These are phyloP conservation scores for Caligus rogercresseyi DNA, from an alignment of 1,140 invertebrate species.

Conservation along the genomic window DNA sequence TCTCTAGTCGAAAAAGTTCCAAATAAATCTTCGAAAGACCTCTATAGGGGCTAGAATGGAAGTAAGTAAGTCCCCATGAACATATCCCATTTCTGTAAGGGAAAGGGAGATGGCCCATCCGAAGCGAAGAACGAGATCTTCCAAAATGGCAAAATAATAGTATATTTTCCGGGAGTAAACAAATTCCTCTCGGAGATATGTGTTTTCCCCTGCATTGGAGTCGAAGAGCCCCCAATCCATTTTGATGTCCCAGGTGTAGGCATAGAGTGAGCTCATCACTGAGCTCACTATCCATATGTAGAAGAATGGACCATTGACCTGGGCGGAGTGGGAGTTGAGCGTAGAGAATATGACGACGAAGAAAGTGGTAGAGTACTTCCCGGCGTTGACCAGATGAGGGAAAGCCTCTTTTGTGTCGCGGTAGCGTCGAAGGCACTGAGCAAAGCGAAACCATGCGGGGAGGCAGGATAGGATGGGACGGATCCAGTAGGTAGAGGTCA, in stretches of 20 bases:
- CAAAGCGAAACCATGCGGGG: slow-evolving; percentile 93
- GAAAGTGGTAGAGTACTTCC: slow-evolving; percentile 95
- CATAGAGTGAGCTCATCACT: slow-evolving; percentile 59
- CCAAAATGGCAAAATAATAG: slow-evolving; percentile 92
- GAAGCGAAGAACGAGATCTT: slow-evolving; percentile 83
- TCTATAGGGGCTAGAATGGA: slow-evolving; percentile 77
- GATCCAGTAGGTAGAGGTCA: slow-evolving; percentile 28
- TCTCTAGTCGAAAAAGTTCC: slow-evolving; percentile 99
- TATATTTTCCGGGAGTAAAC: slow-evolving; percentile 51
- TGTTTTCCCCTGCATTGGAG: slow-evolving; percentile 60
- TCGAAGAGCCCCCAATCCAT: slow-evolving; percentile 98
- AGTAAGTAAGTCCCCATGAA: slow-evolving; percentile 65
- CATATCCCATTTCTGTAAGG: slow-evolving; percentile 58
- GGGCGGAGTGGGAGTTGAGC: slow-evolving; percentile 29
- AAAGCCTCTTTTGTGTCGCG: slow-evolving; percentile 69
- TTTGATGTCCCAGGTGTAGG: slow-evolving; percentile 85
- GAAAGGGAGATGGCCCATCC: slow-evolving; percentile 75
- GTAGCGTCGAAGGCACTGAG: slow-evolving; percentile 89
- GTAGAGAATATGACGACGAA: slow-evolving; percentile 75
- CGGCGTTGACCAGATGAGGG: slow-evolving; percentile 89
- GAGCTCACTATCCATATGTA: slow-evolving; percentile 57
- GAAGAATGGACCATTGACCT: slow-evolving; percentile 47
- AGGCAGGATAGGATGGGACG: slow-evolving; percentile 68
- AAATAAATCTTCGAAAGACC: slow-evolving; percentile 93
- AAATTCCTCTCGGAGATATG: slow-evolving; percentile 42